A percentile compares a stretch with the other conserved stretches of the same genome.
Evolutionary conservation across 2,113 vertebrate species (phyloP).

Genomic region (Conger conger): DNA sequence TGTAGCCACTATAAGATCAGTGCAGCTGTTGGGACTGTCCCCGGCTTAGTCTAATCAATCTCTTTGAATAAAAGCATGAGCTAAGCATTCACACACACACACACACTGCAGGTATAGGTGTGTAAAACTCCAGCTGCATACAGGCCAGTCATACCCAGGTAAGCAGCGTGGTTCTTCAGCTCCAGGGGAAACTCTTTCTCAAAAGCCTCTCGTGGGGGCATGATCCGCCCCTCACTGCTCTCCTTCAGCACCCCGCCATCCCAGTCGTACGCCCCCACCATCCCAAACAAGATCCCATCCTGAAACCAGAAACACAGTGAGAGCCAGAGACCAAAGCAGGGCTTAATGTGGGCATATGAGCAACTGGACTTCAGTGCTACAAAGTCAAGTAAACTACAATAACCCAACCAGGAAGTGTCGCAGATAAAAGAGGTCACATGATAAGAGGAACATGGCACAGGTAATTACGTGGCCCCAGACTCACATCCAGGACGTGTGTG

Average conservation of each 20-base stretch:
- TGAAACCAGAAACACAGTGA: constrained; percentile 41
- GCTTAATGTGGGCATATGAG: neutral
- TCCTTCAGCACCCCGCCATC: constrained; percentile 85
- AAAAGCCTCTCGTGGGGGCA: constrained; percentile 76
- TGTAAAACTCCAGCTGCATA: neutral
- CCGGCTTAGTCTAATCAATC: too few species aligned
- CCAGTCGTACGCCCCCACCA: constrained; percentile 94
- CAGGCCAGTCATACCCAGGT: constrained; percentile 74
- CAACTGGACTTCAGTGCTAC: neutral
- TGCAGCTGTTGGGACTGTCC: too few species aligned
- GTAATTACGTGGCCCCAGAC: constrained; percentile 28
- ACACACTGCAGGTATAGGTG: neutral
- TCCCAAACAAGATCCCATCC: constrained; percentile 93
- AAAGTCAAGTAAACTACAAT: neutral
- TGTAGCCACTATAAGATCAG: too few species aligned
- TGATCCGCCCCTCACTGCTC: constrained; percentile 58
- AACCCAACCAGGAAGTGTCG: neutral
- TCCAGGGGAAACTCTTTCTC: constrained; percentile 82
- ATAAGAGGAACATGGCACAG: neutral
- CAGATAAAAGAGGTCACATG: neutral
- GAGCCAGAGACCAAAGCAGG: constrained; percentile 5
- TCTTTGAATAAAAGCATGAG: neutral
- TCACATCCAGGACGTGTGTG: constrained; percentile 82
- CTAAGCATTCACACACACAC: neutral
- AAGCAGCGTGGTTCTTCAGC: constrained; percentile 88